Evolutionary conservation across 2,113 vertebrate species (phyloP).

Genomic region (Platycercus adscitus): DNA sequence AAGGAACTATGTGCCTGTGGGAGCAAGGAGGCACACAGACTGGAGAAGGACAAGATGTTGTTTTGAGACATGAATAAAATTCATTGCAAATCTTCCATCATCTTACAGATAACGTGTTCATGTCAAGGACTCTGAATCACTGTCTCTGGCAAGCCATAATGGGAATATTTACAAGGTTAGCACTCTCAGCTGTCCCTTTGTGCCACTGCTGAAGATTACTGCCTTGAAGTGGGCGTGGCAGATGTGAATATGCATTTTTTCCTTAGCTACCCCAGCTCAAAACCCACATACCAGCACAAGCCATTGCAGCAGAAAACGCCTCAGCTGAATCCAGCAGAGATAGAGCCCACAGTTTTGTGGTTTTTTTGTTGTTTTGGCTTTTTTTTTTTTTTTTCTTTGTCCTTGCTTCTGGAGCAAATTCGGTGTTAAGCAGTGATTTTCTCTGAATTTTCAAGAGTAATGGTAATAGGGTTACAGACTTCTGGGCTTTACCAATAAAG

Average conservation of each 20-base stretch:
- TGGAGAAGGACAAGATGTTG: not conserved
- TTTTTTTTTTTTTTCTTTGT: not conserved
- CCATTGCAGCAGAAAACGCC: not conserved
- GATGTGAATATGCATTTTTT: not conserved
- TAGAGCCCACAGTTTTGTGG: not conserved
- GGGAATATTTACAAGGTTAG: slow-evolving; percentile 40
- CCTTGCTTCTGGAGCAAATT: not conserved
- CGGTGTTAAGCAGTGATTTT: not conserved
- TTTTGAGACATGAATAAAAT: slow-evolving; percentile 33
- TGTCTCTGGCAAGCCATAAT: slow-evolving; percentile 8
- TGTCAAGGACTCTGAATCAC: not conserved
- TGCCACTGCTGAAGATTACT: not conserved
- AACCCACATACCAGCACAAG: not conserved
- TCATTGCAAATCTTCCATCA: not conserved
- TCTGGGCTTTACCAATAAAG: not conserved
- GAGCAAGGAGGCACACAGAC: not conserved
- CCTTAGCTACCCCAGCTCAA: not conserved
- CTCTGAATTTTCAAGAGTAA: not conserved
- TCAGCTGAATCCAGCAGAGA: not conserved
- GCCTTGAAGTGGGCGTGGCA: not conserved
- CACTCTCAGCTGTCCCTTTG: slow-evolving; percentile 1
- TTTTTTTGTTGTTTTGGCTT: too few relatives aligned
- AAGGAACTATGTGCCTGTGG: not conserved
- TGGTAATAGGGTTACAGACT: not conserved
- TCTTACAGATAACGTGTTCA: not conserved